Base-by-base conservation (phyloP, 2,797 vertebrate genomes). In the Gorsachius magnificus region DNA sequence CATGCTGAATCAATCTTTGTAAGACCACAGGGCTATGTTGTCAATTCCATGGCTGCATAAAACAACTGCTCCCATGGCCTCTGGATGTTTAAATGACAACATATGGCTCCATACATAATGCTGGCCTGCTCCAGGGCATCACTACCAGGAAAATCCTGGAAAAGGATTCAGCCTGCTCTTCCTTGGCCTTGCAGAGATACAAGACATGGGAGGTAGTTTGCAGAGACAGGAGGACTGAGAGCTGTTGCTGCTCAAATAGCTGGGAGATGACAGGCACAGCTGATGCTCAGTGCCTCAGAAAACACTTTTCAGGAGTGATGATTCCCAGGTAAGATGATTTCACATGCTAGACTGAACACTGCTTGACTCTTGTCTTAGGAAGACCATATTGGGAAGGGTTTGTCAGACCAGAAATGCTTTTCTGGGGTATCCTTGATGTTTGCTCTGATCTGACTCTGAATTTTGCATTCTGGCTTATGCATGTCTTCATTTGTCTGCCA, bases 301-400 rank as follows among this genome's bases (percentile, higher is more conserved):
- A 90, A 80, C 18, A 72, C 51, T 79, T 76, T 53, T 78, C 36
- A 45, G 68, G 82, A 85, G 76, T 1, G 15, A 22, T 0, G 2
- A 68, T n/a, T 96, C 79, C 84, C 82, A 92, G 72, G 57, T 75
- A 74, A 81, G 84, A 79, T 60, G 46, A 83, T 86, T 94, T 76
- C 54, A 65, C 57, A 72, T 19, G 79, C 72, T 78, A 90, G 69
- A 31, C 51, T 65, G 72, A 86, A 65, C 25, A 54, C 41, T 72
- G 61, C 43, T 63, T 74, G 56, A 63, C 71, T 77, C 14, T 60
- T 15, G 54, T 46, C 72, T 81, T 43, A 78, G 50, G 38, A 93
- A 63, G 69, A 83, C 60, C 33, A 51, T 61, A 76, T 48, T 70
- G 70, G 66, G 72, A 28, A 72, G 61, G 76, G 88, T 76, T 89